A percentile compares a stretch with the other conserved stretches of the same genome.
Conservation (phyloP, 1,140 invertebrate genomes). For the Drosophila arizonae region DNA sequence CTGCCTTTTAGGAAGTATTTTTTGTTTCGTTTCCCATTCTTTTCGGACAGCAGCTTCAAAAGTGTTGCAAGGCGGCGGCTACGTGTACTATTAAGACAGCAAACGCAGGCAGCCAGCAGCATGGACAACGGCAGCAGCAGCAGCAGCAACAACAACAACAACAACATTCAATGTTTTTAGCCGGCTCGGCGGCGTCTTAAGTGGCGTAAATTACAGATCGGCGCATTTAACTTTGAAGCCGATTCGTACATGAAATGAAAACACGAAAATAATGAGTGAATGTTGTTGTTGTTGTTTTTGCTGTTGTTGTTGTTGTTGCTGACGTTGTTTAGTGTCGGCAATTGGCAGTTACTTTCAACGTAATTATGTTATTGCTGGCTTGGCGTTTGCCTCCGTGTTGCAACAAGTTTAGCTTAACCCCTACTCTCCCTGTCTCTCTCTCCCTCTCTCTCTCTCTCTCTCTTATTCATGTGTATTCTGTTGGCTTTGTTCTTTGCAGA, state of each 20-base stretch:
- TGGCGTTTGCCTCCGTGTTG: constrained; percentile 43
- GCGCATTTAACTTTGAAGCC: constrained; percentile 82
- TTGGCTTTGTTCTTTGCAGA: constrained; percentile 56
- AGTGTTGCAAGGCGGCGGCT: constrained; percentile 51
- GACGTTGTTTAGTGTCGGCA: constrained; percentile 67
- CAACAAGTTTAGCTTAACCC: constrained; percentile 30
- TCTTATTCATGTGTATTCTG: background rate
- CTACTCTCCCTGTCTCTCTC: background rate
- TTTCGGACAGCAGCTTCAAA: constrained; percentile 17
- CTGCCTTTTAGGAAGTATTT: constrained; percentile 3
- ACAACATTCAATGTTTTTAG: constrained; percentile 66
- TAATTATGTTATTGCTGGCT: constrained; percentile 67
- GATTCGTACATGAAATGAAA: constrained; percentile 83
- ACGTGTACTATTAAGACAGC: constrained; percentile 59
- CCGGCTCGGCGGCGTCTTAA: constrained; percentile 79
- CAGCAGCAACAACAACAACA: constrained; percentile 27
- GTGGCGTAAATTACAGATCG: constrained; percentile 83
- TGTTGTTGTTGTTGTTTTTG: constrained; percentile 52
- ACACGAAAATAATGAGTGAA: constrained; percentile 82
- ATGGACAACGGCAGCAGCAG: constrained; percentile 45
- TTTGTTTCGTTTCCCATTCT: background rate
- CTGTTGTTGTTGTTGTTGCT: constrained; percentile 60
- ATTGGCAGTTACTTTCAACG: constrained; percentile 69
- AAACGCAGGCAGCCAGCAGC: constrained; percentile 44
- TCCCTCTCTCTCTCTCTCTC: background rate